phyloP scores from a whole-genome alignment of 2,113 vertebrate species.

The Stigmatopora argus region DNA sequence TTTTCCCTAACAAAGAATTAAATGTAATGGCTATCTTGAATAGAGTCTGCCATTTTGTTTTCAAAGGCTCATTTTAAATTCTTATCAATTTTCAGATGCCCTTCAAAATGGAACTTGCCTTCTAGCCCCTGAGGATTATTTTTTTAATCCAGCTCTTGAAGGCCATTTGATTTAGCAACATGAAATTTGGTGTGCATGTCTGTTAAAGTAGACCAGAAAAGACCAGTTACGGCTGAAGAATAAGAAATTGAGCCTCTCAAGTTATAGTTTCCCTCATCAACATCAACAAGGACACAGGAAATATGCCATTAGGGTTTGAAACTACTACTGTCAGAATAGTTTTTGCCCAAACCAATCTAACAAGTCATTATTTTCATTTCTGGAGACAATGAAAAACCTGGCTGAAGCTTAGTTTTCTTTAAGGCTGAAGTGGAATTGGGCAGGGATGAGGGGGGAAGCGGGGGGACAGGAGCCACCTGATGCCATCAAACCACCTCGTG shows the following conservation, averaged over 20 bases:
- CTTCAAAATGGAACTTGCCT: no score
- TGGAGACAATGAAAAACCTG: neutral
- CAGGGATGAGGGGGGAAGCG: slow-evolving; percentile 6
- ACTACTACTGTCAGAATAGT: neutral
- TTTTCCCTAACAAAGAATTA: no score
- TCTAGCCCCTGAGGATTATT: no score
- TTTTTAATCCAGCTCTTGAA: no score
- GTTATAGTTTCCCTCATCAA: no score
- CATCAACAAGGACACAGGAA: neutral
- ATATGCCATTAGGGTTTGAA: neutral
- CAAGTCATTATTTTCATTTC: no score
- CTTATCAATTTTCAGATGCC: neutral
- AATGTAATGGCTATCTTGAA: no score
- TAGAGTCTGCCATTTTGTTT: neutral
- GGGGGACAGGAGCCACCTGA: slow-evolving; percentile 56
- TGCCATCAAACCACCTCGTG: slow-evolving; percentile 33
- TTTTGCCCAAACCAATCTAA: neutral
- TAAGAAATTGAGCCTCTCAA: neutral
- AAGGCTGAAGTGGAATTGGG: slow-evolving; percentile 8
- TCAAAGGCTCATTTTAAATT: neutral
- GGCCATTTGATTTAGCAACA: no score
- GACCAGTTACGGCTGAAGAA: neutral
- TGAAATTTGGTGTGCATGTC: no score
- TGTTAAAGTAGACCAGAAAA: no score
- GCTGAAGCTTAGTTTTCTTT: slow-evolving; percentile 11